phyloP scores from a whole-genome alignment of 2,113 vertebrate genomes.

The Antennarius striatus region DNA sequence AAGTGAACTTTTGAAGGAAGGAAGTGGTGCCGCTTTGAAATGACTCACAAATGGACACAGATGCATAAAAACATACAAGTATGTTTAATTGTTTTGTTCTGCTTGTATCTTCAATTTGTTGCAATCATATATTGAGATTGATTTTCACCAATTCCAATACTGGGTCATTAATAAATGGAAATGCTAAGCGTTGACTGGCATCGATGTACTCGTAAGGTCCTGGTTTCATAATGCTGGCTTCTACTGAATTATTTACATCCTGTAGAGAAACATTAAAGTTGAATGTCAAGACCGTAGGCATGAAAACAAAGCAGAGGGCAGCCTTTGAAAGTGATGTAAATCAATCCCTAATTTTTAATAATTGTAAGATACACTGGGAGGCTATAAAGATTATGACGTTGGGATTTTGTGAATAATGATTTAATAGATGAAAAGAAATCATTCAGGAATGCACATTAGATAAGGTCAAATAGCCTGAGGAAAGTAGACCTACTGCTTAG shows the following conservation, averaged over 20 bases:
- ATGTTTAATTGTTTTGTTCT: too few species aligned
- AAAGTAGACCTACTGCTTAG: constrained; percentile 44
- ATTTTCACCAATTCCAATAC: constrained; percentile 38
- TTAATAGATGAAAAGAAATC: constrained; percentile 12
- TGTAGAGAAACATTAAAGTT: constrained; percentile 50
- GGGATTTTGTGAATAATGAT: constrained; percentile 20
- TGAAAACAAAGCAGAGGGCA: constrained; percentile 32
- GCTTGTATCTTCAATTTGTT: constrained; percentile 14
- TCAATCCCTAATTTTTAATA: background rate
- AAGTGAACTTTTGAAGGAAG: constrained; percentile 7
- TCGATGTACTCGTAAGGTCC: constrained; percentile 30
- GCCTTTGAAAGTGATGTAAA: constrained; percentile 11
- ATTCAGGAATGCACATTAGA: constrained; percentile 6
- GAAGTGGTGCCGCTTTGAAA: constrained; percentile 15
- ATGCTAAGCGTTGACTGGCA: constrained; percentile 41
- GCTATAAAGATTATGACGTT: constrained; percentile 7
- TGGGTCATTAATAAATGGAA: constrained; percentile 55
- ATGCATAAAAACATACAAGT: background rate
- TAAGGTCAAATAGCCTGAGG: constrained; percentile 35
- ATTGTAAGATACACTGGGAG: background rate
- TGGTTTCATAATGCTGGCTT: constrained; percentile 7
- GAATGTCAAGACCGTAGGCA: constrained; percentile 43
- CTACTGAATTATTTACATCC: constrained; percentile 53
- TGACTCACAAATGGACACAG: constrained; percentile 14
- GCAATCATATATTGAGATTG: constrained; percentile 40